A percentile compares a stretch with the other conserved stretches of the same genome.
Evolutionary conservation across 2,888 invertebrate genomes (phyloP).

Genomic region (Antitype chi): DNA sequence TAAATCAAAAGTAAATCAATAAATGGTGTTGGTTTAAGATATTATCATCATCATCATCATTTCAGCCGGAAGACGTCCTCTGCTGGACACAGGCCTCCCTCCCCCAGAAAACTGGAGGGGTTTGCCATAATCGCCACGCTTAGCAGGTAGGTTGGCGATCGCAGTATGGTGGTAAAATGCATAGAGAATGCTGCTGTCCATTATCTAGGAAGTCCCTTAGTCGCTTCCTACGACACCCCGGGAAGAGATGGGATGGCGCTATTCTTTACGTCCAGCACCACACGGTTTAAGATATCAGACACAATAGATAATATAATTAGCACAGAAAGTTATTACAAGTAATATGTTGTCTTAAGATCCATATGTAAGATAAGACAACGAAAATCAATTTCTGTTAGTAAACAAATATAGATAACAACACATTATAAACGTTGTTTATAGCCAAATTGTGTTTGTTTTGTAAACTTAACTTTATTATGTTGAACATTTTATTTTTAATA

Average conservation of each 20-base stretch:
- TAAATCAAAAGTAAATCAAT: slow-evolving; percentile 2
- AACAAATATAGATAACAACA: slow-evolving; percentile 32
- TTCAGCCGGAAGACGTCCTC: too few relatives aligned
- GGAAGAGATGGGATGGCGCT: too few relatives aligned
- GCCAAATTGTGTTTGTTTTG: slow-evolving; percentile 9
- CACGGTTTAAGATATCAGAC: slow-evolving; percentile 18
- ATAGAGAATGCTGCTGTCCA: too few relatives aligned
- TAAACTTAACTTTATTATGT: slow-evolving; percentile 4
- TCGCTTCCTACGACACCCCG: too few relatives aligned
- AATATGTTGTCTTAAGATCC: slow-evolving; percentile 37
- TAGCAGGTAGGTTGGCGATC: too few relatives aligned
- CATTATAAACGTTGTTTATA: neutral
- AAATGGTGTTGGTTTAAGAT: slow-evolving; percentile 20
- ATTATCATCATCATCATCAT: too few relatives aligned
- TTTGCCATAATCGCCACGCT: too few relatives aligned
- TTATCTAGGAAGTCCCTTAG: too few relatives aligned
- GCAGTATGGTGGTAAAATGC: too few relatives aligned
- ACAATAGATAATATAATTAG: slow-evolving; percentile 22
- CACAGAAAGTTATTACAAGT: slow-evolving; percentile 1
- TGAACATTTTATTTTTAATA: neutral
- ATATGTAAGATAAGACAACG: slow-evolving; percentile 43
- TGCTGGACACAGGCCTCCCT: too few relatives aligned
- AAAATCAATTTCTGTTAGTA: slow-evolving; percentile 35
- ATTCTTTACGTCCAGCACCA: too few relatives aligned
- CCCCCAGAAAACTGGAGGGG: too few relatives aligned